These are phyloP conservation scores for Pseudomugil tenellus DNA, from an alignment of 2,797 vertebrate genomes.

Conservation along the genomic window DNA sequence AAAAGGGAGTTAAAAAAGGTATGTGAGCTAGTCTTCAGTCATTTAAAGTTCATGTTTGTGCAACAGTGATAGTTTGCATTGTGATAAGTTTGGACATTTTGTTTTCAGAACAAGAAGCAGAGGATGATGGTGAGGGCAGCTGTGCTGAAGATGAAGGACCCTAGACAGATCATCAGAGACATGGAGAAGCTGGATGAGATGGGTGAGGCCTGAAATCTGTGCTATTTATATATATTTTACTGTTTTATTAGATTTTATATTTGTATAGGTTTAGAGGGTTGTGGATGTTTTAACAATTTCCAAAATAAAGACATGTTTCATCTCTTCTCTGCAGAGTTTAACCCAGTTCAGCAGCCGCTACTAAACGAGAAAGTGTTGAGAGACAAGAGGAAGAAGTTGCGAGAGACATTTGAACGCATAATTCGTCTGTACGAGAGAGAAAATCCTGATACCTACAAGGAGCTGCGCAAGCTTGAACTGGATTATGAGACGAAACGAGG, in stretches of 20 bases:
- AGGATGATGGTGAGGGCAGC: conserved; percentile 99
- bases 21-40: not conserved
- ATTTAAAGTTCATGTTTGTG: too few relatives aligned
- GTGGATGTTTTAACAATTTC: not conserved
- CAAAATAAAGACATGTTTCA: not conserved
- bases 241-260: not conserved
- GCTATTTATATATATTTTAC: not conserved
- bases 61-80: not conserved
- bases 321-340: conserved; percentile 87
- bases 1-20: conserved; percentile 98
- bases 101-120: conserved; percentile 94
- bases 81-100: not conserved
- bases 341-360: conserved; percentile 91
- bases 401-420: conserved; percentile 97
- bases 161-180: conserved; percentile 96
- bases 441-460: conserved; percentile 97
- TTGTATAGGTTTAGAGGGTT: not conserved
- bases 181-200: conserved; percentile 99
- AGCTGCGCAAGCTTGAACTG: conserved; percentile 92
- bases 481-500: conserved; percentile 97
- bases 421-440: conserved; percentile 95
- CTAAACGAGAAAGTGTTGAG: conserved; percentile 96
- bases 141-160: conserved; percentile 98
- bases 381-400: conserved; percentile 97
- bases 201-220: conserved; percentile 82